Evolutionary conservation across 92 coral and sea anemone species (phyloP).

Genomic region (Pocillopora grandis): DNA sequence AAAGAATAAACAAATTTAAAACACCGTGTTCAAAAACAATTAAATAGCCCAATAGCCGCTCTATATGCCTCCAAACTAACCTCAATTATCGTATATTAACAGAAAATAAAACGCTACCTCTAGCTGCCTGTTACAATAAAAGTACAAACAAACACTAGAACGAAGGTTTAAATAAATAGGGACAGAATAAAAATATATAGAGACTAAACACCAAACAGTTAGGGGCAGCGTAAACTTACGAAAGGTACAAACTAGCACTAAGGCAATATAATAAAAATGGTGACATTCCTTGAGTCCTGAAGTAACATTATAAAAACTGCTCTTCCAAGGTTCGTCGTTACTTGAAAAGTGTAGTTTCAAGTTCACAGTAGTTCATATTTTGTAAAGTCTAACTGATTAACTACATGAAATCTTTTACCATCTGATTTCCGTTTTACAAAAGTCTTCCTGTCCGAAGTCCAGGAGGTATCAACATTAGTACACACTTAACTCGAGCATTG

Average conservation of each 20-base stretch:
- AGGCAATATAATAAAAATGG: neutral
- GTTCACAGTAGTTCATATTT: constrained; percentile 27
- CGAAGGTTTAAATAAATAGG: constrained; percentile 4
- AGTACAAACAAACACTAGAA: constrained; percentile 22
- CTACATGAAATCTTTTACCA: constrained; percentile 38
- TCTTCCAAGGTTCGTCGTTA: too few relatives aligned
- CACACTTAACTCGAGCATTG: constrained; percentile 25
- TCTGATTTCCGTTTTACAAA: constrained; percentile 38
- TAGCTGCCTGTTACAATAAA: constrained; percentile 15
- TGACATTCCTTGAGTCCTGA: too few relatives aligned
- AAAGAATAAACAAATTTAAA: too few relatives aligned
- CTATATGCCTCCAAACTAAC: too few relatives aligned
- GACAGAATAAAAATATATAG: constrained; percentile 7
- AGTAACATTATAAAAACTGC: too few relatives aligned
- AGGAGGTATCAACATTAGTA: constrained; percentile 31
- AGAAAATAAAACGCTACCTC: constrained; percentile 22
- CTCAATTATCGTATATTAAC: neutral
- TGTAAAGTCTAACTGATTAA: constrained; percentile 18
- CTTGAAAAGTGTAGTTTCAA: neutral
- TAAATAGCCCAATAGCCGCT: too few relatives aligned
- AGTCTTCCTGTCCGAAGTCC: constrained; percentile 36
- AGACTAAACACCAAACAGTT: neutral
- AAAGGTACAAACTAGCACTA: constrained; percentile 15
- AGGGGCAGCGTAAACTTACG: neutral
- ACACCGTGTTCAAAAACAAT: too few relatives aligned